Percentiles rank a stretch among this genome's conserved stretches.
phyloP scores from a whole-genome alignment of 37 sponge, comb jelly and placozoan genomes.

The Theonella swinhoei region DNA sequence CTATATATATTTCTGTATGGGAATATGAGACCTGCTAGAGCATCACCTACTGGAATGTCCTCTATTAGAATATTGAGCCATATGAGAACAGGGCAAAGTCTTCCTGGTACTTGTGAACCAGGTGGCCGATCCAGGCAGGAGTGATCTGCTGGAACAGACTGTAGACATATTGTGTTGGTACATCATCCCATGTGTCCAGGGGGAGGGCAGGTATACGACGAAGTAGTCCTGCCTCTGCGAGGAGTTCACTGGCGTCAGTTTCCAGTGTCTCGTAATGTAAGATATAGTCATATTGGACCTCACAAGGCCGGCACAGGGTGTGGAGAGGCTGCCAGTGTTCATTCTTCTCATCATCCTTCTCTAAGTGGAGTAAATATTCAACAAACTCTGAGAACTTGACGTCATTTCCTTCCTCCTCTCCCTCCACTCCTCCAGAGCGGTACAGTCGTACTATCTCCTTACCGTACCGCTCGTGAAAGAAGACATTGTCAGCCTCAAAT shows the following conservation, averaged over 20 bases:
- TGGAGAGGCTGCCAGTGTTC: conserved; percentile 58
- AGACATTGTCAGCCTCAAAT: conserved; percentile 16
- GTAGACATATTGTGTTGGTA: conserved; percentile 1
- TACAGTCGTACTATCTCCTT: conserved; percentile 32
- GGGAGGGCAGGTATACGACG: not conserved
- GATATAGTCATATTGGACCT: conserved; percentile 12
- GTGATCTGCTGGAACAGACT: not conserved
- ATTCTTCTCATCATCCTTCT: conserved; percentile 18
- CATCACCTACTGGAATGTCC: too few relatives aligned
- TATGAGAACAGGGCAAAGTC: conserved; percentile 41
- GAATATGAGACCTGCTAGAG: not conserved
- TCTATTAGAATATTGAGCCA: not conserved
- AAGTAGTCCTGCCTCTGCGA: not conserved
- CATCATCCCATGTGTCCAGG: conserved; percentile 19
- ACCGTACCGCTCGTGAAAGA: conserved; percentile 43
- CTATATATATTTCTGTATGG: not conserved
- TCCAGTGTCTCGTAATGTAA: conserved; percentile 32
- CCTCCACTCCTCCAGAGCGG: conserved; percentile 4
- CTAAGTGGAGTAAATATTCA: conserved; percentile 4
- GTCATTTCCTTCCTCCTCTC: conserved; percentile 17
- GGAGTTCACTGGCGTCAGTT: conserved; percentile 13
- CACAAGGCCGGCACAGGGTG: conserved; percentile 27
- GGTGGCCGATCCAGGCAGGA: conserved; percentile 24
- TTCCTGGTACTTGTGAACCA: conserved; percentile 30
- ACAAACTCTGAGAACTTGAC: conserved; percentile 48